Percentiles rank a stretch among this genome's conserved stretches.
Conservation (phyloP, 1,140 invertebrate species). For the Onthophagus taurus region DNA sequence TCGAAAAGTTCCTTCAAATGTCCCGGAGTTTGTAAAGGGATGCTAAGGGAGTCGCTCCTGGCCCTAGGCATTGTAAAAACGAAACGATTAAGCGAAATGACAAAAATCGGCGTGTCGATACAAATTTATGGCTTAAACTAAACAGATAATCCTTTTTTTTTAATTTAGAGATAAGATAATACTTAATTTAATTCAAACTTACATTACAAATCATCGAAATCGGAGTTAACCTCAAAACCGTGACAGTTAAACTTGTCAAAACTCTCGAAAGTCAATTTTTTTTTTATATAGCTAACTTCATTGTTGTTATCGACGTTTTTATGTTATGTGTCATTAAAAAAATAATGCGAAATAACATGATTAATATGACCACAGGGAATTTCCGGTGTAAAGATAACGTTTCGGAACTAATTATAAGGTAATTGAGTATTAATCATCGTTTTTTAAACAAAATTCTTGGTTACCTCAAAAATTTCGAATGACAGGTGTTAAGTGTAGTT, state of each 20-base stretch:
- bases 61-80: slow-evolving; percentile 2
- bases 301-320: slow-evolving; percentile 14
- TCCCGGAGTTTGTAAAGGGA: slow-evolving; percentile 1
- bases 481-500: background rate
- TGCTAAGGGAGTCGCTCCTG: slow-evolving; percentile 4
- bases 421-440: background rate
- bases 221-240: background rate
- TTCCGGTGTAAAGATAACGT: slow-evolving; percentile 27
- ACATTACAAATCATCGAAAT: background rate
- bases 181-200: too few relatives aligned
- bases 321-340: too few relatives aligned
- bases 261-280: background rate
- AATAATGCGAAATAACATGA: too few relatives aligned
- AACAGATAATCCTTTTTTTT: too few relatives aligned
- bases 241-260: background rate
- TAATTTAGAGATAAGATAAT: too few relatives aligned
- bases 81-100: too few relatives aligned
- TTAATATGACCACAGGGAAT: too few relatives aligned
- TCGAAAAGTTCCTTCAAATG: background rate
- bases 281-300: slow-evolving; percentile 12
- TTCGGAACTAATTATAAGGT: slow-evolving; percentile 28
- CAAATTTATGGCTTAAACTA: background rate
- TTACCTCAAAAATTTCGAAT: background rate
- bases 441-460: background rate
- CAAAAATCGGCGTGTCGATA: background rate